phyloP scores from a whole-genome alignment of 2,797 vertebrate species.

The Somateria mollissima region DNA sequence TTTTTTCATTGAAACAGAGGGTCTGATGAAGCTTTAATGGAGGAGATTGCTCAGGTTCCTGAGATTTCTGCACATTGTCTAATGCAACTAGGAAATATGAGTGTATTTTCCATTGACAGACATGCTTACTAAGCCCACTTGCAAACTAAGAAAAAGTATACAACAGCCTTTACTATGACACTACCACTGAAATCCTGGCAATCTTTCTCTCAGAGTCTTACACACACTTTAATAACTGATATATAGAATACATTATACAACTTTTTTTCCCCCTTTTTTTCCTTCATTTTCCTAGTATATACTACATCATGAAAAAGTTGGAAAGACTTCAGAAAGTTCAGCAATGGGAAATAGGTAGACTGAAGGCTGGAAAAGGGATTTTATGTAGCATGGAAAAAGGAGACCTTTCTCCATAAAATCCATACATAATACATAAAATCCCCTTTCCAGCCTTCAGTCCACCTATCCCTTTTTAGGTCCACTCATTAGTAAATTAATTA shows the following conservation, averaged over 20 bases:
- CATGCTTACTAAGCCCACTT: not conserved
- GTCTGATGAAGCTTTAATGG: not conserved
- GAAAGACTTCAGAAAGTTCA: not conserved
- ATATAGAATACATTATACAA: not conserved
- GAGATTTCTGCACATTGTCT: not conserved
- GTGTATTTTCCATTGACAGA: not conserved
- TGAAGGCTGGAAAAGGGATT: not conserved
- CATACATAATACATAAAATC: no score
- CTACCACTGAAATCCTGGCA: not conserved
- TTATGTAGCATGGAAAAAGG: not conserved
- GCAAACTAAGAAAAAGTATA: not conserved
- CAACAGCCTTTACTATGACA: not conserved
- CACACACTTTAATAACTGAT: not conserved
- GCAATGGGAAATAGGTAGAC: not conserved
- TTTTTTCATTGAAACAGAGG: not conserved
- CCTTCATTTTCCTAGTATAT: not conserved
- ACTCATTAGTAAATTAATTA: slow-evolving; percentile 27
- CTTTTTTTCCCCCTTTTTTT: not conserved
- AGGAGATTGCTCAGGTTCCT: not conserved
- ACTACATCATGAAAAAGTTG: not conserved
- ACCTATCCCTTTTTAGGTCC: not conserved
- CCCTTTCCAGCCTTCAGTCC: no score
- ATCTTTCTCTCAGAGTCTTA: not conserved
- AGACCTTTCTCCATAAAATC: not conserved
- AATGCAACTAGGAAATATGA: accelerated